Percentiles rank a stretch among this genome's conserved stretches.
phyloP scores from a whole-genome alignment of 2,797 vertebrate species.

The Tamandua tetradactyla region DNA sequence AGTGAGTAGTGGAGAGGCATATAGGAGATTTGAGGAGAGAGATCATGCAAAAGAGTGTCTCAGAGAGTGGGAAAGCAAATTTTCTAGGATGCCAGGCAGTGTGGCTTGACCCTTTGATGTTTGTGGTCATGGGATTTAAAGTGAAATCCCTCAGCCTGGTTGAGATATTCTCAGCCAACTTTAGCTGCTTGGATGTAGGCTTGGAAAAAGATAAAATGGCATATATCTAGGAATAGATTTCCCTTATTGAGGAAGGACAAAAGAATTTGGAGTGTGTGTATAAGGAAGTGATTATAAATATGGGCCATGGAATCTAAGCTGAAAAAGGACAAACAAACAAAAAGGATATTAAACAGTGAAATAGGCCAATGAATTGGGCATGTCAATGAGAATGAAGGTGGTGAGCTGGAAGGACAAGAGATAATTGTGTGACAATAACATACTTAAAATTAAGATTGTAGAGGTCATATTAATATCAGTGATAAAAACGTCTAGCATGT shows the following conservation, averaged over 20 bases:
- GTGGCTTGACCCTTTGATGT: not conserved
- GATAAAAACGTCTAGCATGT: not conserved
- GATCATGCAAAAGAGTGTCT: too few relatives aligned
- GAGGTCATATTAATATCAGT: not conserved
- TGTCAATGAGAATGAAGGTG: not conserved
- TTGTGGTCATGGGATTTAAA: not conserved
- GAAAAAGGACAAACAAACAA: not conserved
- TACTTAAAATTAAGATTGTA: not conserved
- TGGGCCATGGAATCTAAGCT: not conserved
- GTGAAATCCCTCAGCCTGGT: not conserved
- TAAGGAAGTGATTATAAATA: not conserved
- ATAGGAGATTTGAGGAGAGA: not conserved
- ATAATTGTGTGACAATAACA: not conserved
- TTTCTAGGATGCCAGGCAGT: not conserved
- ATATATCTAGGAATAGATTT: not conserved
- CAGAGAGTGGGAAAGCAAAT: not conserved
- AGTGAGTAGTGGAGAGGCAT: not conserved
- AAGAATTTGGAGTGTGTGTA: not conserved
- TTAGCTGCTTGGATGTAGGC: not conserved
- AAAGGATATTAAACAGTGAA: not conserved
- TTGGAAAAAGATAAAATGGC: not conserved
- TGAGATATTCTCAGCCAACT: not conserved
- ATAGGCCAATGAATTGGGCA: not conserved
- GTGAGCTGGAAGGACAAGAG: not conserved
- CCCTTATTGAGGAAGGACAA: not conserved